Evolutionary conservation across 2,113 vertebrate genomes (phyloP).

Genomic region (Odobenus rosmarus): DNA sequence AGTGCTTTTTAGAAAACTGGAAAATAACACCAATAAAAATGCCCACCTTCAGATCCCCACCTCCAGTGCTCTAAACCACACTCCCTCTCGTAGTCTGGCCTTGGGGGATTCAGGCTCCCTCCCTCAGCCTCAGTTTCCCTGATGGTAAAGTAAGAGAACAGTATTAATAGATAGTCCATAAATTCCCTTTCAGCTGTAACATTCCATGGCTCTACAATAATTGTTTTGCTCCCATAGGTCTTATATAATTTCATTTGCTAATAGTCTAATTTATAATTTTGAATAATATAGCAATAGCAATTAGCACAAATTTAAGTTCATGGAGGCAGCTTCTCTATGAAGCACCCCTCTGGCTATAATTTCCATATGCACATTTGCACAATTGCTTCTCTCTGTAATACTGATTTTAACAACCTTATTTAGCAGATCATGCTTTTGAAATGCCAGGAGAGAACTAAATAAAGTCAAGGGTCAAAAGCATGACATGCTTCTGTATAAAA

Average conservation of each 20-base stretch:
- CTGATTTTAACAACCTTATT: constrained; percentile 78
- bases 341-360: constrained; percentile 61
- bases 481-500: constrained; percentile 82
- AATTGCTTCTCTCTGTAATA: constrained; percentile 54
- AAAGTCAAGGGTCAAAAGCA: constrained; percentile 73
- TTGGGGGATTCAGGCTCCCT: too few species aligned
- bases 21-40: background rate
- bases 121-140: background rate
- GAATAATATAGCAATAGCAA: constrained; percentile 49
- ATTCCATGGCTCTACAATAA: background rate
- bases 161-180: background rate
- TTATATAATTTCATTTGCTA: constrained; percentile 53
- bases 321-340: constrained; percentile 42
- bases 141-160: background rate
- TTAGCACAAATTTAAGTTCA: constrained; percentile 53
- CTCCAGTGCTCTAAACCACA: background rate
- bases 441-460: constrained; percentile 79
- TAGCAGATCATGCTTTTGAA: constrained; percentile 72
- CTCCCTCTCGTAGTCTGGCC: rapidly evolving
- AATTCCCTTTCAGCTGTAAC: background rate
- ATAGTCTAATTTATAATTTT: constrained; percentile 67
- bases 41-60: background rate
- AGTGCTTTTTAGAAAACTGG: background rate
- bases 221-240: background rate
- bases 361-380: constrained; percentile 57